These are phyloP conservation scores for Sminthopsis crassicaudata DNA, from an alignment of 2,113 vertebrate species.

Conservation along the genomic window DNA sequence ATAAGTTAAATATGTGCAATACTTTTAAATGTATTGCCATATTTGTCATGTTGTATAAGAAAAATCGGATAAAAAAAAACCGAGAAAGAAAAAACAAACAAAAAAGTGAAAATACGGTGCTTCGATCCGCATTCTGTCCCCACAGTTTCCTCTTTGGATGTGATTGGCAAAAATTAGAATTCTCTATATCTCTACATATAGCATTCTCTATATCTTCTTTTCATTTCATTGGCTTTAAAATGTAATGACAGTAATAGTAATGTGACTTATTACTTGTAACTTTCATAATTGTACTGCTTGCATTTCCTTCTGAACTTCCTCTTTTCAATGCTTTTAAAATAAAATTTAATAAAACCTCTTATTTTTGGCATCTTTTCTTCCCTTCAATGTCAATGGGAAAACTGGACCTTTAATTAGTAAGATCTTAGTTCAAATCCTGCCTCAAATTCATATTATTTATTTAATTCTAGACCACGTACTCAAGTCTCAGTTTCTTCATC, in stretches of 20 bases:
- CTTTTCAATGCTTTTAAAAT: background rate
- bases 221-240: background rate
- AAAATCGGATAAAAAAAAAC: too few relatives aligned
- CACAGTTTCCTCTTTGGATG: too few relatives aligned
- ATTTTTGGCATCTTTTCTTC: background rate
- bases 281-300: background rate
- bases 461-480: background rate
- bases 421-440: background rate
- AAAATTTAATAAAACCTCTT: background rate
- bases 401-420: background rate
- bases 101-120: too few relatives aligned
- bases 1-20: too few relatives aligned
- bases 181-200: background rate
- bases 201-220: background rate
- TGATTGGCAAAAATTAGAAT: background rate
- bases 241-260: background rate
- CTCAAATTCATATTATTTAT: background rate
- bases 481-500: background rate
- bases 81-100: too few relatives aligned
- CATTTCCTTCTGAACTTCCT: background rate
- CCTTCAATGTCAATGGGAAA: background rate
- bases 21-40: too few relatives aligned
- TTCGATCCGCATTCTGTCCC: too few relatives aligned
- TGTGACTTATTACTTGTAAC: background rate
- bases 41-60: too few relatives aligned